Base-by-base conservation (phyloP, 2,797 vertebrate species). In the Podargus strigoides region DNA sequence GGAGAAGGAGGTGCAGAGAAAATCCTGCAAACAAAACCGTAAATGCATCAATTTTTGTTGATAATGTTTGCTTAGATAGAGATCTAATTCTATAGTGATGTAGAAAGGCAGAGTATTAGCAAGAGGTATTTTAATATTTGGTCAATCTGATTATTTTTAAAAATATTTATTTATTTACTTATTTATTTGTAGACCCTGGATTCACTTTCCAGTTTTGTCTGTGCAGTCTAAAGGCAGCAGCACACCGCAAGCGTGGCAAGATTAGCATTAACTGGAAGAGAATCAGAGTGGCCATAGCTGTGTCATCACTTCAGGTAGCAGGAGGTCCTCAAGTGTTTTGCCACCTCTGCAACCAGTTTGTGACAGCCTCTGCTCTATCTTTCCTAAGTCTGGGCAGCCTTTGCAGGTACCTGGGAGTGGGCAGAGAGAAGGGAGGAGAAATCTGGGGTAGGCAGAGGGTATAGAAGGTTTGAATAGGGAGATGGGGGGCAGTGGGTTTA, bases 401-500 rank as follows among this genome's bases (percentile, higher is more conserved):
- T 24, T 3, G 5, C 37, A 67, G 53, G 23, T 32, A 30, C 49
- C 24, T 53, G 37, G 47, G 80, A 39, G n/a, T 1, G 0, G 34
- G 15, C 32, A 39, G 67, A 44, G 58, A 30, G 39, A n/a, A 70
- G 44, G 18, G 20, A 72, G 10, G 28, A 41, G 42, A 41, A 67
- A 19, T 36, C 23, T 39, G 73, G 7, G 0, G 14, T 3, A 7
- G 66, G 39, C 19, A 79, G 58, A 16, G 19, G 27, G 72, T 11
- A 1, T 7, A 13, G 26, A 34, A 10, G 4, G 69, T 49, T 75
- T 41, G 59, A 30, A 2, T 0, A 3, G 32, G 32, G 60, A 58
- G 46, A 1, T 28, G 22, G 2, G 22, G 20, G 11, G 28, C 0
- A 0, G 28, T 46, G n/a, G 20, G 6, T 81, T 84, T 52, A n/a